These are phyloP conservation scores for Erithacus rubecula DNA, from an alignment of 2,797 vertebrate genomes.

Conservation along the genomic window DNA sequence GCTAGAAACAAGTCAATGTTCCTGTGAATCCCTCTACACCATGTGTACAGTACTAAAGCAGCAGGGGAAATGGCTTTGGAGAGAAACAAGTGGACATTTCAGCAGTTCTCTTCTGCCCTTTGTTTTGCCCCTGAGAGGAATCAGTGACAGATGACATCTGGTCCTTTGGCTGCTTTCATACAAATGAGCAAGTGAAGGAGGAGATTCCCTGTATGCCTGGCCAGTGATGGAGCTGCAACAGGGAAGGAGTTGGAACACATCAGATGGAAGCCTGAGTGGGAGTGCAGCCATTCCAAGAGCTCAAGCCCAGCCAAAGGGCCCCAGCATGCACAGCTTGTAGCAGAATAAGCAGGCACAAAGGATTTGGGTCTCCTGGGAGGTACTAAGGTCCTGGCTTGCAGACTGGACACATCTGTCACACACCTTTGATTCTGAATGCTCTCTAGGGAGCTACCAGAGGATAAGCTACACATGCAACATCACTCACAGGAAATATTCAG, in stretches of 20 bases:
- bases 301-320: not conserved
- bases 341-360: not conserved
- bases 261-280: not conserved
- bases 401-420: not conserved
- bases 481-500: not conserved
- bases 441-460: not conserved
- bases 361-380: not conserved
- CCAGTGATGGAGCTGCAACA: not conserved
- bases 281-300: rapidly evolving
- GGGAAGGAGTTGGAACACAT: not conserved
- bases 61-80: not conserved
- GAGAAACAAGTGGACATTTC: not conserved
- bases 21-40: not conserved
- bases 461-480: not conserved
- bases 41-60: rapidly evolving
- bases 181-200: not conserved
- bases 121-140: not conserved
- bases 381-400: not conserved
- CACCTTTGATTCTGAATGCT: not conserved
- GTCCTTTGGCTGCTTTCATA: not conserved
- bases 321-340: not conserved
- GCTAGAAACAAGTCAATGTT: not conserved
- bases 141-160: rapidly evolving
- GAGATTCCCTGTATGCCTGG: not conserved
- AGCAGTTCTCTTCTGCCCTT: not conserved